phyloP scores from a whole-genome alignment of 2,888 invertebrate genomes.

The Dorcus hopei region DNA sequence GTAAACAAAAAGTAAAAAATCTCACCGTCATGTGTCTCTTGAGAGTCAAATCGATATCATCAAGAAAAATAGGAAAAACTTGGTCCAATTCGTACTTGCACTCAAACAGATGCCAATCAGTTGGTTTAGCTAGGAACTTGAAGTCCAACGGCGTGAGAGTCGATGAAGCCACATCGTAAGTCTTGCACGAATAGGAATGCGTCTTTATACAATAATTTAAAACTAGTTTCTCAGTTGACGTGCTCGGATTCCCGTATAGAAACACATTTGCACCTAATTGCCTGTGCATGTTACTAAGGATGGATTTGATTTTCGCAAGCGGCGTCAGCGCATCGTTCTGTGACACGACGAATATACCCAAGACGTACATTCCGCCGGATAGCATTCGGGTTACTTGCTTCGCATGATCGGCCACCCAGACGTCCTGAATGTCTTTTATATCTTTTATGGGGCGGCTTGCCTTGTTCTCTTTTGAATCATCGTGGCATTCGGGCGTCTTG shows the following conservation, averaged over 20 bases:
- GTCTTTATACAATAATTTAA: conserved; percentile 58
- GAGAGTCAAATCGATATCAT: conserved; percentile 61
- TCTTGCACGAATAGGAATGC: conserved; percentile 61
- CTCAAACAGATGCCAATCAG: conserved; percentile 75
- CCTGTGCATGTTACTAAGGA: conserved; percentile 58
- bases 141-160: conserved; percentile 69
- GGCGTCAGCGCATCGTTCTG: conserved; percentile 62
- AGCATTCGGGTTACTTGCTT: conserved; percentile 85
- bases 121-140: conserved; percentile 68
- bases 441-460: conserved; percentile 44
- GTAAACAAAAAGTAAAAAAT: not conserved
- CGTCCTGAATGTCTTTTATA: conserved; percentile 60
- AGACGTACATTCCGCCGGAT: conserved; percentile 83
- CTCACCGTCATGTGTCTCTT: conserved; percentile 67
- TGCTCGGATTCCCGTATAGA: conserved; percentile 59
- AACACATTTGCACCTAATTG: conserved; percentile 55
- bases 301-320: conserved; percentile 57
- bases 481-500: conserved; percentile 61
- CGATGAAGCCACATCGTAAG: conserved; percentile 57
- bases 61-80: conserved; percentile 65
- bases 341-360: conserved; percentile 76
- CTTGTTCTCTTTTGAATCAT: conserved; percentile 43
- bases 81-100: conserved; percentile 75
- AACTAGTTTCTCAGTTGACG: conserved; percentile 62
- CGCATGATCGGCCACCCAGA: conserved; percentile 77